Evolutionary conservation across 2,113 vertebrate genomes (phyloP).

Genomic region (Sinocyclocheilus anophthalmus): DNA sequence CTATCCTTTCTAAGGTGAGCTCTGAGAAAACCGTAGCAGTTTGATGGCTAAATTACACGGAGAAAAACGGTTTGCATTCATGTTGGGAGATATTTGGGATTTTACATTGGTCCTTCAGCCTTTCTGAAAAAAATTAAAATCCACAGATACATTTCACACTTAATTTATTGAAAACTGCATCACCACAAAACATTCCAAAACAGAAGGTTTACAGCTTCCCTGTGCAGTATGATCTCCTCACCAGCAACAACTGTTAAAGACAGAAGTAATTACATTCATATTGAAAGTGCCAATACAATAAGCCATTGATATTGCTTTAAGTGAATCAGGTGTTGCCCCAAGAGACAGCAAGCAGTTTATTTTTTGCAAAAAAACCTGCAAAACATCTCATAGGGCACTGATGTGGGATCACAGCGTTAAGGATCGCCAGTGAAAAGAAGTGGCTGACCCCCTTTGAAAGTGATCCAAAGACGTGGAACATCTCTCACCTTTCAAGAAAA

Average conservation of each 20-base stretch:
- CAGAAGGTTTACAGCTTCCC: not conserved
- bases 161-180: not conserved
- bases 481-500: not conserved
- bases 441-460: slow-evolving; percentile 83
- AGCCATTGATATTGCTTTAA: not conserved
- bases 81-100: not conserved
- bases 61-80: too few relatives aligned
- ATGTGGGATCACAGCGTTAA: slow-evolving; percentile 84
- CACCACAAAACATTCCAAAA: not conserved
- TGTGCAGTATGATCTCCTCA: not conserved
- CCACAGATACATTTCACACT: not conserved
- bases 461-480: slow-evolving; percentile 67
- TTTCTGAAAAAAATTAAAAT: not conserved
- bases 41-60: not conserved
- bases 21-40: not conserved
- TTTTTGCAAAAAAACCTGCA: slow-evolving; percentile 16
- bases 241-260: slow-evolving; percentile 12
- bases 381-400: slow-evolving; percentile 68
- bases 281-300: not conserved
- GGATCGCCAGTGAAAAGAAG: slow-evolving; percentile 71
- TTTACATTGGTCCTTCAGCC: not conserved
- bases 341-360: slow-evolving; percentile 37
- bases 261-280: not conserved
- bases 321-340: slow-evolving; percentile 44
- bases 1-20: slow-evolving; percentile 31